A percentile compares a stretch with the other conserved stretches of the same genome.
Conservation (phyloP, 2,797 vertebrate genomes). For the Sarcophilus harrisii region DNA sequence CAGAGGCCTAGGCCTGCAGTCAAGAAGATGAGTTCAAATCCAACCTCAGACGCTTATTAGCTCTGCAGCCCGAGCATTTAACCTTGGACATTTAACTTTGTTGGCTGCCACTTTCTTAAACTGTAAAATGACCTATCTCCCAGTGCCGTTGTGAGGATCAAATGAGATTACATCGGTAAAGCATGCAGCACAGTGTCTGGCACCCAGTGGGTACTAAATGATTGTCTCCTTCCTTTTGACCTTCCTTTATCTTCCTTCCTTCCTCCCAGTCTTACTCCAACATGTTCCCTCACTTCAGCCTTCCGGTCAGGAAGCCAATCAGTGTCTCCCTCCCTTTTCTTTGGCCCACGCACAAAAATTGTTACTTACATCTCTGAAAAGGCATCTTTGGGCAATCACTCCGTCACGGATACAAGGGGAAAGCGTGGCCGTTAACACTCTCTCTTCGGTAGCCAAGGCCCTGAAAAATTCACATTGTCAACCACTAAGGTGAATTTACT, state of each 20-base stretch:
- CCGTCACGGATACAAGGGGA: slow-evolving; percentile 79
- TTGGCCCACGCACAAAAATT: neutral
- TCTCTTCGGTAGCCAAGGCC: slow-evolving; percentile 78
- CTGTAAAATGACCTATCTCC: too few species aligned
- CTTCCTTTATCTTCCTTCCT: neutral
- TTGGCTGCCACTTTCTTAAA: too few species aligned
- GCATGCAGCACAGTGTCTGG: too few species aligned
- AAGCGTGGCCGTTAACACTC: slow-evolving; percentile 74
- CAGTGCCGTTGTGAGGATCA: too few species aligned
- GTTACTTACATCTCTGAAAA: neutral
- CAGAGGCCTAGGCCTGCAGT: too few species aligned
- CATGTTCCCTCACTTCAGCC: neutral
- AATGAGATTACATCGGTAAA: too few species aligned
- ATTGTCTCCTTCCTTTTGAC: neutral
- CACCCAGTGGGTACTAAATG: neutral
- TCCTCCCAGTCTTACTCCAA: neutral
- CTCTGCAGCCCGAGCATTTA: too few species aligned
- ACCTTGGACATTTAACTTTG: too few species aligned
- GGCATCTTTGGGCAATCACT: slow-evolving; percentile 76
- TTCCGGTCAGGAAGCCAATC: neutral
- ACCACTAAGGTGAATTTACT: neutral
- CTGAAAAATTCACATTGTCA: slow-evolving; percentile 74
- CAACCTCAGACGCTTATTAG: too few species aligned
- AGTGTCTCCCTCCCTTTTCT: neutral
- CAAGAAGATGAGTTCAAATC: too few species aligned